Evolutionary conservation across 2,888 invertebrate genomes (phyloP).

Genomic region (Drosophila kambysellisi): DNA sequence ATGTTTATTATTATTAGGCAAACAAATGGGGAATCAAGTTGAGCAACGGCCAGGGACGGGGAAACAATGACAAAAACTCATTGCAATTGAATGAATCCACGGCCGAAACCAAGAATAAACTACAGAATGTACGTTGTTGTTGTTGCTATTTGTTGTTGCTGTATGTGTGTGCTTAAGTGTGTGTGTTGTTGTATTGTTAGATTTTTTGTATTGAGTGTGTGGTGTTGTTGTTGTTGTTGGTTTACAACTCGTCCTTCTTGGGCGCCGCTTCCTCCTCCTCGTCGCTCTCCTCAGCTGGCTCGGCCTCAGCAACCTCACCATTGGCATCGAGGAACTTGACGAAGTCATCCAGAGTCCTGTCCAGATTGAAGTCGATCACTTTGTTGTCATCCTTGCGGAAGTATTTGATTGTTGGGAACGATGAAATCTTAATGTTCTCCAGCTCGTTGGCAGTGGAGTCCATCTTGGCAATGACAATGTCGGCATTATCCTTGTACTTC

Average conservation of each 20-base stretch:
- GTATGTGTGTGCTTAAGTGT: conserved; percentile 43
- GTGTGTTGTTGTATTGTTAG: conserved; percentile 57
- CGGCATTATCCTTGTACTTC: conserved; percentile 93
- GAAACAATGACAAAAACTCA: conserved; percentile 70
- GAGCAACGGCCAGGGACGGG: conserved; percentile 46
- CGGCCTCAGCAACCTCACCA: conserved; percentile 90
- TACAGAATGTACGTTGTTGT: conserved; percentile 80
- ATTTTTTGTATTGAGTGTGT: conserved; percentile 41
- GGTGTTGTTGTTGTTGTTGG: conserved; percentile 33
- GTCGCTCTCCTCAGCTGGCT: conserved; percentile 77
- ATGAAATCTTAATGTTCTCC: conserved; percentile 96
- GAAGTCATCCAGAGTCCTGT: conserved; percentile 96
- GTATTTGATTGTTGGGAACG: conserved; percentile 97
- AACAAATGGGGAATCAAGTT: conserved; percentile 40
- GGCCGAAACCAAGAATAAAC: conserved; percentile 66
- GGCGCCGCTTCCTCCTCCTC: conserved; percentile 81
- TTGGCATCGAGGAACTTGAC: conserved; percentile 96
- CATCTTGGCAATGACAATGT: conserved; percentile 98
- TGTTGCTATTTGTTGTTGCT: conserved; percentile 68
- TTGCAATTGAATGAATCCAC: conserved; percentile 49
- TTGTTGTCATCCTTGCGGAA: conserved; percentile 97
- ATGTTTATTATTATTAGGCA: conserved; percentile 36
- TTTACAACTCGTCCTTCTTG: conserved; percentile 85
- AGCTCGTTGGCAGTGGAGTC: conserved; percentile 99
- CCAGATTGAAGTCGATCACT: conserved; percentile 96